Evolutionary conservation across 2,113 vertebrate species (phyloP).

Genomic region (Coturnix japonica): DNA sequence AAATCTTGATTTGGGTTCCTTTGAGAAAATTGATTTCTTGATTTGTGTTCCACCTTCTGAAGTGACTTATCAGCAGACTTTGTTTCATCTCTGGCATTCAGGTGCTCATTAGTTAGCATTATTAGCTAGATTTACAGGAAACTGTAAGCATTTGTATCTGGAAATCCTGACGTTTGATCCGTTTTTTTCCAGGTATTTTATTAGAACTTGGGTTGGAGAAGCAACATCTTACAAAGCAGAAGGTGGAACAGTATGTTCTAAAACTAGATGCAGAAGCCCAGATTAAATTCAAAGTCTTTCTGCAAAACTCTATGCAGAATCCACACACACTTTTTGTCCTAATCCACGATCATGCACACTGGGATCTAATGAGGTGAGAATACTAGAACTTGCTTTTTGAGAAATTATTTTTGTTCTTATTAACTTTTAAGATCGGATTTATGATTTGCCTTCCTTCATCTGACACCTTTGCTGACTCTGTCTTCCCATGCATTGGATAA

Average conservation of each 20-base stretch:
- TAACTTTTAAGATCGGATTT: neutral
- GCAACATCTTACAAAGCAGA: slow-evolving; percentile 81
- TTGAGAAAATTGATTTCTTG: slow-evolving; percentile 86
- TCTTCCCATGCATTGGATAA: neutral
- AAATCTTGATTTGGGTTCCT: slow-evolving; percentile 92
- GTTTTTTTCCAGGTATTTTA: slow-evolving; percentile 84
- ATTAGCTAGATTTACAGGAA: neutral
- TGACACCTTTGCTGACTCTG: neutral
- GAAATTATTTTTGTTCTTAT: neutral
- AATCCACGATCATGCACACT: slow-evolving; percentile 96
- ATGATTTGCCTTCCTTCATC: neutral
- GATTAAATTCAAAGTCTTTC: slow-evolving; percentile 85
- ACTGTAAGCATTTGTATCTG: neutral
- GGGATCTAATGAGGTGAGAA: slow-evolving; percentile 90
- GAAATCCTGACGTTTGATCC: neutral
- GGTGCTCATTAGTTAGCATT: slow-evolving; percentile 75
- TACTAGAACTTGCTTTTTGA: neutral
- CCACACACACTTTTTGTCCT: slow-evolving; percentile 94
- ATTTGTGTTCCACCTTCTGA: slow-evolving; percentile 96
- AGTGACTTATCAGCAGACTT: slow-evolving; percentile 94
- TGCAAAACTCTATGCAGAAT: slow-evolving; percentile 90
- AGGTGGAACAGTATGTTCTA: slow-evolving; percentile 88
- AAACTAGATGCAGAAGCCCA: slow-evolving; percentile 89
- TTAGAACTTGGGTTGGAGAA: slow-evolving; percentile 90
- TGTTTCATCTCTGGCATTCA: slow-evolving; percentile 92